Evolutionary conservation across 1,140 invertebrate species (phyloP).

Genomic region (Diploscapter pachys): DNA sequence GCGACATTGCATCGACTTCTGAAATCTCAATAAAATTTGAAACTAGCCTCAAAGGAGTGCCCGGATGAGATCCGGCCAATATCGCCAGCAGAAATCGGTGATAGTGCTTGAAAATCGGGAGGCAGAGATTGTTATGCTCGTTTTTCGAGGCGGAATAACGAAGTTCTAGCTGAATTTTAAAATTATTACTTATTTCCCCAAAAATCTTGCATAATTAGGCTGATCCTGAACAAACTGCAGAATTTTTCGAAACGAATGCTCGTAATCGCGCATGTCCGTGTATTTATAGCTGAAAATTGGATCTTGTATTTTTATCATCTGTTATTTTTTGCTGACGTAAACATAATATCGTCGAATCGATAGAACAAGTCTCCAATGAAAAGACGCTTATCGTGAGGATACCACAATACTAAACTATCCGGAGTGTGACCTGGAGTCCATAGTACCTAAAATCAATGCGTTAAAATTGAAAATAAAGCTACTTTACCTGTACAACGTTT

Average conservation of each 20-base stretch:
- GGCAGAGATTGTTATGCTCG: constrained; percentile 34
- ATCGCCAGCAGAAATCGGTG: constrained; percentile 38
- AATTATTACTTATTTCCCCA: not conserved
- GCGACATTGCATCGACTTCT: not conserved
- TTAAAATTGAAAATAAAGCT: too few species aligned
- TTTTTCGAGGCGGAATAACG: constrained; percentile 31
- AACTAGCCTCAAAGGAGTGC: constrained; percentile 36
- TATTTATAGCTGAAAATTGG: constrained; percentile 35
- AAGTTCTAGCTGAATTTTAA: constrained; percentile 18
- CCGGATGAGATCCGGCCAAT: constrained; percentile 37
- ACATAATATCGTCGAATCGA: constrained; percentile 42
- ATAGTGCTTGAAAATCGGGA: constrained; percentile 39
- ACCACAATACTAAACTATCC: constrained; percentile 37
- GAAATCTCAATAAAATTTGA: not conserved
- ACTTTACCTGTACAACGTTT: constrained; percentile 27
- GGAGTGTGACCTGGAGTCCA: constrained; percentile 43
- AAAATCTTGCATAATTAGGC: constrained; percentile 2
- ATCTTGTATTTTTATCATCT: not conserved
- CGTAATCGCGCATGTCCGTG: constrained; percentile 35
- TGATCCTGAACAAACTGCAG: constrained; percentile 30
- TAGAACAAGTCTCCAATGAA: constrained; percentile 44
- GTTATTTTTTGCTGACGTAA: constrained; percentile 30
- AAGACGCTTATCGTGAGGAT: constrained; percentile 35
- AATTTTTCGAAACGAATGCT: constrained; percentile 29
- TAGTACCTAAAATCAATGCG: constrained; percentile 7